Evolutionary conservation across 2,888 invertebrate species (phyloP).

Genomic region (Lamproptera curius): DNA sequence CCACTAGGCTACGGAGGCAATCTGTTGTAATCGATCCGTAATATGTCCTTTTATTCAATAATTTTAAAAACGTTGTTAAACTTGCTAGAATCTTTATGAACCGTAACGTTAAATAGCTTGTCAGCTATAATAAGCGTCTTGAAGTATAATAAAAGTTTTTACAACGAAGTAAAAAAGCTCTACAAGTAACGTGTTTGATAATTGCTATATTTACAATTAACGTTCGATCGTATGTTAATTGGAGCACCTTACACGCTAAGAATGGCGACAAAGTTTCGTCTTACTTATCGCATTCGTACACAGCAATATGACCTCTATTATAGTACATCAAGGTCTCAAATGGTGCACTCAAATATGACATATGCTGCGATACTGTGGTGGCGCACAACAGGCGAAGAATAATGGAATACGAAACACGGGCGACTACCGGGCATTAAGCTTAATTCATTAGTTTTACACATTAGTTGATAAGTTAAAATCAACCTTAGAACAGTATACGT

Average conservation of each 20-base stretch:
- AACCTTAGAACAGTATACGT: constrained; percentile 19
- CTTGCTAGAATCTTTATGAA: too few relatives aligned
- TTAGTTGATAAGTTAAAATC: constrained; percentile 23
- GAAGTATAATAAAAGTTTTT: too few relatives aligned
- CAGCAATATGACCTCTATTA: constrained; percentile 21
- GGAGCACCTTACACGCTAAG: constrained; percentile 18
- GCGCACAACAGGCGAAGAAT: constrained; percentile 49
- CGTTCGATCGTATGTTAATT: constrained; percentile 14
- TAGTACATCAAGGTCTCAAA: constrained; percentile 21
- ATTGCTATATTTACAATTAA: constrained; percentile 14
- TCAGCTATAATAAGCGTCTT: too few relatives aligned
- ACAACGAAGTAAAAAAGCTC: too few relatives aligned
- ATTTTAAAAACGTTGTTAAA: too few relatives aligned
- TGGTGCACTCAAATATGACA: constrained; percentile 29
- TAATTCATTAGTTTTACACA: constrained; percentile 74
- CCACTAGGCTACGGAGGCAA: too few relatives aligned
- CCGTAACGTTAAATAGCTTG: too few relatives aligned
- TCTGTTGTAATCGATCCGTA: too few relatives aligned
- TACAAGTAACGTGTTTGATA: constrained; percentile 4
- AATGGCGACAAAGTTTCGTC: constrained; percentile 10
- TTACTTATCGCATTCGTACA: constrained; percentile 6
- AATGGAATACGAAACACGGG: constrained; percentile 60
- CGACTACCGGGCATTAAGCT: constrained; percentile 66
- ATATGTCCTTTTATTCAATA: too few relatives aligned
- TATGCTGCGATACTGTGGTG: constrained; percentile 27